A percentile compares a stretch with the other conserved stretches of the same genome.
Conservation (phyloP, 1,140 invertebrate genomes). For the Scaptodrosophila lebanonensis region DNA sequence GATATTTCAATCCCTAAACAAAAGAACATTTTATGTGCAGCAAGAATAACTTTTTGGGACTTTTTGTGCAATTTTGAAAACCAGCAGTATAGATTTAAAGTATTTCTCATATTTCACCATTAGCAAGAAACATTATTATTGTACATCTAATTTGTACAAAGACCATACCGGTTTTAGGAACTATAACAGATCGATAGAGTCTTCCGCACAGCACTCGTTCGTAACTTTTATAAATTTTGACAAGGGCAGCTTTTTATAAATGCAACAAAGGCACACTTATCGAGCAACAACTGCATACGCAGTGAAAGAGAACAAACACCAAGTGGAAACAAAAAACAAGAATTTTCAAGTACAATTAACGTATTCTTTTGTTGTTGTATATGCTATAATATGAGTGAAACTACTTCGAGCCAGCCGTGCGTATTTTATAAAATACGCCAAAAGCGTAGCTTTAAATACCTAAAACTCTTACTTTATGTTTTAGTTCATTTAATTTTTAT, state of each 20-base stretch:
- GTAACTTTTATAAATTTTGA: constrained; percentile 43
- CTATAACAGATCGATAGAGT: constrained; percentile 56
- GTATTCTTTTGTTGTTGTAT: background rate
- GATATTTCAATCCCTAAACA: constrained; percentile 31
- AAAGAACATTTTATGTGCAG: constrained; percentile 37
- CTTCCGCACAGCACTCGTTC: constrained; percentile 58
- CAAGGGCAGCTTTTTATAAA: constrained; percentile 1
- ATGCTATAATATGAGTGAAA: constrained; percentile 18
- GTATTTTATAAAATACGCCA: constrained; percentile 5
- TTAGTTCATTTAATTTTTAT: constrained; percentile 17
- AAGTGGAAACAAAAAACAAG: no score
- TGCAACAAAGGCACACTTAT: constrained; percentile 1
- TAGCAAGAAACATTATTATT: no score
- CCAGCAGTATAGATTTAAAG: constrained; percentile 44
- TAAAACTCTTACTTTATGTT: constrained; percentile 3
- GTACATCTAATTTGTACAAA: constrained; percentile 13
- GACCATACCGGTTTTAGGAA: constrained; percentile 58
- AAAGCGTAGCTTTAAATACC: constrained; percentile 61
- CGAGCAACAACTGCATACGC: constrained; percentile 2
- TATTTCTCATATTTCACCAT: constrained; percentile 29
- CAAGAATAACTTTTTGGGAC: background rate
- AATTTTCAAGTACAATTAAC: constrained; percentile 34
- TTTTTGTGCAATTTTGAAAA: background rate
- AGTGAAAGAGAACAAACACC: no score
- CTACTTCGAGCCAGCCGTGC: constrained; percentile 11